Evolutionary conservation across 2,888 invertebrate species (phyloP), one percentile per base, ranked within the genome.

Genomic region (Parnassius mnemosyne): DNA sequence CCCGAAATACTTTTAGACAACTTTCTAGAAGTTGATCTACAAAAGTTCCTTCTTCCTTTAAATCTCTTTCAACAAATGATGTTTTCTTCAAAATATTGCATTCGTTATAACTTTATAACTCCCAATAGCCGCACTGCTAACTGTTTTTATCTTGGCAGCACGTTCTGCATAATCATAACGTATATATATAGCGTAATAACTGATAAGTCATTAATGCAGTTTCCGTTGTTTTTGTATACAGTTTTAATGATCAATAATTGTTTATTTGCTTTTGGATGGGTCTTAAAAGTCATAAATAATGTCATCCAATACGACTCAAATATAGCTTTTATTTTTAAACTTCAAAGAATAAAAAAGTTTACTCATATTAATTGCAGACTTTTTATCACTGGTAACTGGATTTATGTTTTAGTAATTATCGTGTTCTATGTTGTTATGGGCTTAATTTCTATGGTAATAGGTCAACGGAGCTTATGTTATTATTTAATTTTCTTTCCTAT

Each of bases 1-100:
- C 52, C 52, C 34, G 60, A 61, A 51, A 42, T 52, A 51, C 50
- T 61, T n/a, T 47, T 61, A n/a, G 46, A 61, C 12, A 61, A 61
- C 42, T 56, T 42, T 41, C 34, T 61, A 5, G 61, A 53, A 47
- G 10, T 10, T 5, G 53, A 57, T 10, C 20, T 61, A 10, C 56
- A 57, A n/a, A 61, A 52, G 3, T 57, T 61, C 41, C 41, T 61
- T 5, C 13, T 16, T 44, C 61, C 61, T n/a, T 53, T 61, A 41
- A 61, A 61, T 47, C 3, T 61, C 11, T 10, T 16, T 1, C 41
- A 57, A n/a, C 52, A 20, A 12, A 20, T 52, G 3, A 41, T n/a
- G 3, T 57, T 46, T 34, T 46, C 52, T 16, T 52, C 52, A 9
- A 61, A 61, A 47, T 61, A 61, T 20, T 13, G 10, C 20, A 42